Conservation (phyloP, 2,888 invertebrate genomes). For the Rhagonycha fulva region DNA sequence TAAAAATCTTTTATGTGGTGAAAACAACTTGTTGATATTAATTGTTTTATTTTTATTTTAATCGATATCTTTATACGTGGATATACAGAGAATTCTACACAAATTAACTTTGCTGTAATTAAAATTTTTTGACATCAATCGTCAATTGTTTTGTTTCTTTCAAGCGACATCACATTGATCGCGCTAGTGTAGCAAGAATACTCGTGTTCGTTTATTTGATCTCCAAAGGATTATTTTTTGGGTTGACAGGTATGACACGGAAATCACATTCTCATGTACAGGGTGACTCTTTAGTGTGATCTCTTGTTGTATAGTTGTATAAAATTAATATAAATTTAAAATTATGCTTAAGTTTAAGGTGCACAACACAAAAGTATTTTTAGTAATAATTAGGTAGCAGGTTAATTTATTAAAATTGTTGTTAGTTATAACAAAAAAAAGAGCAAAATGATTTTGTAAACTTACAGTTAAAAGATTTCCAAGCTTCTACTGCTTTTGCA, state of each 20-base stretch:
- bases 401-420: too few relatives aligned
- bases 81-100: not conserved
- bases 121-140: not conserved
- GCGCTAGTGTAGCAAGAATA: not conserved
- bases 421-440: too few relatives aligned
- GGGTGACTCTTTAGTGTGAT: not conserved
- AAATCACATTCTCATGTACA: not conserved
- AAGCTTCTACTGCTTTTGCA: too few relatives aligned
- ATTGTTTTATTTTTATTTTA: constrained; percentile 30
- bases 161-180: not conserved
- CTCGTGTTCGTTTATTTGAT: not conserved
- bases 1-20: constrained; percentile 35
- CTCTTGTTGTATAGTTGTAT: too few relatives aligned
- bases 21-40: constrained; percentile 42
- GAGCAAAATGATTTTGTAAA: too few relatives aligned
- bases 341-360: too few relatives aligned
- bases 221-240: not conserved
- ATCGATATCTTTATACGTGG: not conserved
- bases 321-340: too few relatives aligned
- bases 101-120: not conserved
- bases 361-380: too few relatives aligned
- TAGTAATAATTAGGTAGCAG: too few relatives aligned
- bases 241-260: not conserved
- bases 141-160: not conserved
- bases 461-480: too few relatives aligned